Evolutionary conservation across 2,113 vertebrate species (phyloP).

Genomic region (Pteropus alecto): DNA sequence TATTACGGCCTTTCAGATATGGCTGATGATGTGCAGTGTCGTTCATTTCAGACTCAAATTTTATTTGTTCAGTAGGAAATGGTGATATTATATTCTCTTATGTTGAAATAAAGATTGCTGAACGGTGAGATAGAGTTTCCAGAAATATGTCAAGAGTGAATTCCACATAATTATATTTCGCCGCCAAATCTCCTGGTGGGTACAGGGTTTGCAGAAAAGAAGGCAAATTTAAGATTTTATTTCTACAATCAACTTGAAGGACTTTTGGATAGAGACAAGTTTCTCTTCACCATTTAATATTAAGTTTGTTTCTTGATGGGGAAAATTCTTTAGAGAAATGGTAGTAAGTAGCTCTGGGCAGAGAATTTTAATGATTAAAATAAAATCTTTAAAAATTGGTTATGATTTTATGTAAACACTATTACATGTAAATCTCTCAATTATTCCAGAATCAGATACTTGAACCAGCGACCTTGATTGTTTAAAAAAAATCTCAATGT

Average conservation of each 20-base stretch:
- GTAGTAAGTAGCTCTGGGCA: not conserved
- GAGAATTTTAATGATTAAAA: conserved; percentile 40
- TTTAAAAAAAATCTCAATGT: conserved; percentile 8
- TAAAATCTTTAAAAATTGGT: not conserved
- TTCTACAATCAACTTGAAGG: conserved; percentile 63
- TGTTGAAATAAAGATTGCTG: conserved; percentile 44
- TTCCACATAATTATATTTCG: conserved; percentile 56
- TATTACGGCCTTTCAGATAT: conserved; percentile 63
- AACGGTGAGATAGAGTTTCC: conserved; percentile 9
- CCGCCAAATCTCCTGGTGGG: conserved; percentile 29
- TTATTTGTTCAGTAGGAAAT: conserved; percentile 60
- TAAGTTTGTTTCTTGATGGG: conserved; percentile 35
- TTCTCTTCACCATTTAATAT: conserved; percentile 30
- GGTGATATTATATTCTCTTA: conserved; percentile 42
- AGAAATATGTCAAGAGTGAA: conserved; percentile 60
- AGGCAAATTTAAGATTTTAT: conserved; percentile 33
- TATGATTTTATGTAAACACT: not conserved
- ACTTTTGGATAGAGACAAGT: conserved; percentile 7
- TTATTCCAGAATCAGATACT: not conserved
- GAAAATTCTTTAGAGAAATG: not conserved
- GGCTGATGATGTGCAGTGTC: conserved; percentile 41
- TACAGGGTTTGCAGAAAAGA: conserved; percentile 28
- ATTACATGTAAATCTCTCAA: not conserved
- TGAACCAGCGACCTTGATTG: not conserved
- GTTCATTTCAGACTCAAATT: conserved; percentile 60